These are phyloP conservation scores for Macrostomum lignano DNA, from an alignment of 1,140 invertebrate genomes.

Conservation along the genomic window DNA sequence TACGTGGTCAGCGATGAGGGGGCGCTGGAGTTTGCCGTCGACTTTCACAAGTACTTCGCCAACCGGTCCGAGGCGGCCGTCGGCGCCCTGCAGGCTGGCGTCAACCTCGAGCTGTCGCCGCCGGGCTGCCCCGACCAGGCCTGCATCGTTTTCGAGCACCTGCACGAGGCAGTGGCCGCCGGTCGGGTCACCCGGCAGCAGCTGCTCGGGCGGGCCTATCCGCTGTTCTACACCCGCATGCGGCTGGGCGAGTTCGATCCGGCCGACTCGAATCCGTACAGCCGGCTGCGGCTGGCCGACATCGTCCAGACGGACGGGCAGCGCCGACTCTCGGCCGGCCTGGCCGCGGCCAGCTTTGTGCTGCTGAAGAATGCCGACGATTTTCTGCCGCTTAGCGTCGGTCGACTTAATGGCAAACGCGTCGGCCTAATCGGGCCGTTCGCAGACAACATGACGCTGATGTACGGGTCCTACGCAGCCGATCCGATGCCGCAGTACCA, in stretches of 20 bases:
- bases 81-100: constrained; percentile 16
- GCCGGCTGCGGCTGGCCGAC: constrained; percentile 8
- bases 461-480: constrained; percentile 17
- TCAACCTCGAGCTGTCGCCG: constrained; percentile 15
- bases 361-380: constrained; percentile 15
- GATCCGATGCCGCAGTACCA: constrained; percentile 11
- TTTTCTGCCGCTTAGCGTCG: constrained; percentile 11
- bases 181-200: constrained; percentile 7
- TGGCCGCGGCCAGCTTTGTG: constrained; percentile 15
- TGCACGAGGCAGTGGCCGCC: constrained; percentile 8
- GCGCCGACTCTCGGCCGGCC: constrained; percentile 10
- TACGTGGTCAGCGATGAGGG: constrained; percentile 20
- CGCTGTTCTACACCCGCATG: constrained; percentile 23
- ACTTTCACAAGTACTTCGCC: constrained; percentile 13
- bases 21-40: constrained; percentile 16
- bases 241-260: constrained; percentile 21
- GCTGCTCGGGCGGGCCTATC: constrained; percentile 11
- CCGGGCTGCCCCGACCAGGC: neutral
- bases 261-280: constrained; percentile 15
- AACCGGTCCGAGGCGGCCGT: constrained; percentile 12
- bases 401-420: too few species aligned
- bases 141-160: constrained; percentile 3
- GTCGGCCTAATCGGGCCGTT: constrained; percentile 23
- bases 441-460: constrained; percentile 17
- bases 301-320: constrained; percentile 14